These are phyloP conservation scores for Platycnemis pennipes DNA, from an alignment of 2,888 invertebrate species.

Conservation along the genomic window DNA sequence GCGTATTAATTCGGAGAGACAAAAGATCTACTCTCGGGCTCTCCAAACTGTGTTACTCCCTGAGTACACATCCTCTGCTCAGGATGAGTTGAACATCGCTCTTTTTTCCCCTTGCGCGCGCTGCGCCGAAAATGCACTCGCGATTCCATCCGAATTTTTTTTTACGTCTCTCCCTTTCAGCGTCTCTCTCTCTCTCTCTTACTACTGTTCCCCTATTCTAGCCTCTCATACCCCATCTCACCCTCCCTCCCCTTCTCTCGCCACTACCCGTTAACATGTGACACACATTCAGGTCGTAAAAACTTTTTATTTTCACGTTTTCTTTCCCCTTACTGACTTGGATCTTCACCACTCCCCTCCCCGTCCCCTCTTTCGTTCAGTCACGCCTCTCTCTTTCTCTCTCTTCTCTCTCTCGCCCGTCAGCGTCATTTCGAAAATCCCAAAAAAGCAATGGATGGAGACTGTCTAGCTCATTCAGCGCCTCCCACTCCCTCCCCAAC, in stretches of 20 bases:
- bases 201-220: background rate
- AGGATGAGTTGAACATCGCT: background rate
- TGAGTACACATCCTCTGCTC: conserved; percentile 22
- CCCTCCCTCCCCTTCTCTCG: background rate
- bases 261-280: background rate
- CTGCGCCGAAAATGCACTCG: conserved; percentile 13
- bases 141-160: conserved; percentile 7
- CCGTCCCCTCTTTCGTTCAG: background rate
- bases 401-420: background rate
- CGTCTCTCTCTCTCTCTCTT: background rate
- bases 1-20: conserved; percentile 28
- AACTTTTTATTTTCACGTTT: background rate
- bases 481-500: background rate
- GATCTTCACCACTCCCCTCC: background rate
- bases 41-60: conserved; percentile 25
- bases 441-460: background rate
- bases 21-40: conserved; percentile 5
- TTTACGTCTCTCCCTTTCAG: background rate
- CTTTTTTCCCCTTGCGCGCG: background rate
- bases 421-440: background rate
- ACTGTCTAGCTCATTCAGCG: background rate
- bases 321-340: background rate
- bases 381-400: background rate
- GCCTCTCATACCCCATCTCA: background rate
- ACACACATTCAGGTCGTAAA: conserved; percentile 53